phyloP scores from a whole-genome alignment of 2,113 vertebrate genomes.

The Sciurus niger region DNA sequence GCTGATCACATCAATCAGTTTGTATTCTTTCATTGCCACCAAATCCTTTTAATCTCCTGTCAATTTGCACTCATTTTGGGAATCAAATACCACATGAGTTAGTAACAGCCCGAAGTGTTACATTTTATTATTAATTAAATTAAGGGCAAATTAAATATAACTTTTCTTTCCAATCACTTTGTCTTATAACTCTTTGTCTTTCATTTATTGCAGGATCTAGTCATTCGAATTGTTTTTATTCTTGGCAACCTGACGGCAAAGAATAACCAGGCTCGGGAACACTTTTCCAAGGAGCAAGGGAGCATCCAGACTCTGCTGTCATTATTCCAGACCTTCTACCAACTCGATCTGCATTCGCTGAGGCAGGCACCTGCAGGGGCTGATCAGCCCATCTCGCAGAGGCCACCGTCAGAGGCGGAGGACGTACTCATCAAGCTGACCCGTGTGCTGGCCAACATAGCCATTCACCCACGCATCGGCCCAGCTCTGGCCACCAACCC shows the following conservation, averaged over 20 bases:
- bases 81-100: not conserved
- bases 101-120: conserved; percentile 65
- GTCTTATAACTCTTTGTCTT: conserved; percentile 55
- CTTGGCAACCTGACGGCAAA: conserved; percentile 96
- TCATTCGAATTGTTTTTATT: conserved; percentile 94
- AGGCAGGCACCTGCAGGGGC: not conserved
- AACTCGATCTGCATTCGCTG: conserved; percentile 77
- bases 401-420: conserved; percentile 86
- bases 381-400: not conserved
- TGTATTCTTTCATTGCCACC: not conserved
- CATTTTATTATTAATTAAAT: conserved; percentile 54
- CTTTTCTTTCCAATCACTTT: conserved; percentile 26
- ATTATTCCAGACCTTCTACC: conserved; percentile 91
- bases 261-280: conserved; percentile 89
- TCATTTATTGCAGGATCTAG: conserved; percentile 91
- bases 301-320: conserved; percentile 89
- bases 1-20: not conserved
- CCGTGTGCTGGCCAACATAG: conserved; percentile 94
- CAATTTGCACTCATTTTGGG: conserved; percentile 39
- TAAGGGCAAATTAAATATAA: conserved; percentile 54
- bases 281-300: conserved; percentile 89
- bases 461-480: conserved; percentile 92
- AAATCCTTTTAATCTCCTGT: conserved; percentile 66
- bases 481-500: conserved; percentile 88
- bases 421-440: conserved; percentile 96